Evolutionary conservation across 2,797 vertebrate genomes (phyloP).

Genomic region (Squalus acanthias): DNA sequence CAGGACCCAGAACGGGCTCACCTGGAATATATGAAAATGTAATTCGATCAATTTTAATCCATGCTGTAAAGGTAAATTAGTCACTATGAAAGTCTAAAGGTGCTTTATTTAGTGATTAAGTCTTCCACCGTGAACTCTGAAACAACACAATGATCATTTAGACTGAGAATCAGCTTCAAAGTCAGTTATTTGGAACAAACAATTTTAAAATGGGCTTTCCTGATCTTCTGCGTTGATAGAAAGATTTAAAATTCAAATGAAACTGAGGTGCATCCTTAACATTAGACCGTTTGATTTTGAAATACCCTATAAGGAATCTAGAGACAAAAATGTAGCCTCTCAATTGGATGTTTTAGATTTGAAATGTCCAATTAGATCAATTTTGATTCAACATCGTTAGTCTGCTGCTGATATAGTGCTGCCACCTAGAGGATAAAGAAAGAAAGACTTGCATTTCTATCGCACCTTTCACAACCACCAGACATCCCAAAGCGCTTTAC

Average conservation of each 20-base stretch:
- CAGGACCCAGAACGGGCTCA: background rate
- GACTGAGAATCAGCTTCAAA: too few species aligned
- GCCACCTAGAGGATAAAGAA: background rate
- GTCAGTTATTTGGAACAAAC: background rate
- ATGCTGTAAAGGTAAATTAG: background rate
- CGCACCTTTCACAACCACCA: too few species aligned
- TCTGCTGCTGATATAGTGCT: background rate
- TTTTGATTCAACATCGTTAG: background rate
- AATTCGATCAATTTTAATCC: background rate
- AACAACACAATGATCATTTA: background rate
- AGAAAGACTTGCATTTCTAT: too few species aligned
- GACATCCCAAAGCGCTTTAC: too few species aligned
- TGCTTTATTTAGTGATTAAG: background rate
- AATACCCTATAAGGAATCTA: background rate
- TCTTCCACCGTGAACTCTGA: too few species aligned
- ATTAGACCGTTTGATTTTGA: background rate
- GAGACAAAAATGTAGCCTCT: background rate
- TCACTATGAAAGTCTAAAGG: background rate
- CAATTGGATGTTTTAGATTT: background rate
- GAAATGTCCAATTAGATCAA: conserved; percentile 6
- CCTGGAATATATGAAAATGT: background rate
- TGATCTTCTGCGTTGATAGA: background rate
- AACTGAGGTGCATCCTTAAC: background rate
- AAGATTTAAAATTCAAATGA: background rate
- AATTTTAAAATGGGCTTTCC: background rate